These are phyloP conservation scores for Macrochelys suwanniensis DNA, from an alignment of 2,797 vertebrate genomes.

Conservation along the genomic window DNA sequence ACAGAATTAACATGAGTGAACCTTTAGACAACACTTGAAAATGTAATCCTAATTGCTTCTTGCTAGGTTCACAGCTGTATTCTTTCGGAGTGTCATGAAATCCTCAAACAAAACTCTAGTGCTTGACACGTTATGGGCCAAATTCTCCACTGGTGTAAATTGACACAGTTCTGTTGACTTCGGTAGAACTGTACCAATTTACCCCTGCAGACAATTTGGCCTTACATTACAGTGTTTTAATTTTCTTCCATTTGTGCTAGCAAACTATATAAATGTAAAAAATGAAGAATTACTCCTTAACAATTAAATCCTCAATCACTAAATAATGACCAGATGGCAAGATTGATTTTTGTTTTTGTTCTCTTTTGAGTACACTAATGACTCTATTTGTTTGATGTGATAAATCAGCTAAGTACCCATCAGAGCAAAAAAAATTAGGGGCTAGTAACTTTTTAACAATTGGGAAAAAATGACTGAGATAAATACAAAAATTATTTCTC, in stretches of 20 bases:
- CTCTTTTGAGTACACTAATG: neutral
- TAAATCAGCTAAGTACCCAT: conserved; percentile 39
- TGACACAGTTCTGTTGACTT: neutral
- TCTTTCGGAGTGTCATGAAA: neutral
- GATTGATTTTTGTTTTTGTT: conserved; percentile 30
- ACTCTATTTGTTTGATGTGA: conserved; percentile 3
- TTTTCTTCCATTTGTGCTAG: conserved; percentile 48
- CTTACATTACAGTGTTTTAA: conserved; percentile 39
- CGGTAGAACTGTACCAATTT: neutral
- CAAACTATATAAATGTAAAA: conserved; percentile 8
- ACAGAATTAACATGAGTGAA: neutral
- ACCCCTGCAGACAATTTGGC: neutral
- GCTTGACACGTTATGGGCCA: neutral
- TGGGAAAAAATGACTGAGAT: neutral
- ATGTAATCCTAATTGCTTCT: neutral
- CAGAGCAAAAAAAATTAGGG: conserved; percentile 27
- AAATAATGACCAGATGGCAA: neutral
- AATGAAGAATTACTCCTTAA: conserved; percentile 28
- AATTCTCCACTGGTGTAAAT: neutral
- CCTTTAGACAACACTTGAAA: neutral
- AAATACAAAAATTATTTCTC: neutral
- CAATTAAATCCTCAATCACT: neutral
- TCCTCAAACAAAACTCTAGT: neutral
- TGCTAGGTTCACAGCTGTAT: neutral
- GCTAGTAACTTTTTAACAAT: neutral